Conservation (phyloP, 1,140 invertebrate species). For the Cyrtorhinus lividipennis region DNA sequence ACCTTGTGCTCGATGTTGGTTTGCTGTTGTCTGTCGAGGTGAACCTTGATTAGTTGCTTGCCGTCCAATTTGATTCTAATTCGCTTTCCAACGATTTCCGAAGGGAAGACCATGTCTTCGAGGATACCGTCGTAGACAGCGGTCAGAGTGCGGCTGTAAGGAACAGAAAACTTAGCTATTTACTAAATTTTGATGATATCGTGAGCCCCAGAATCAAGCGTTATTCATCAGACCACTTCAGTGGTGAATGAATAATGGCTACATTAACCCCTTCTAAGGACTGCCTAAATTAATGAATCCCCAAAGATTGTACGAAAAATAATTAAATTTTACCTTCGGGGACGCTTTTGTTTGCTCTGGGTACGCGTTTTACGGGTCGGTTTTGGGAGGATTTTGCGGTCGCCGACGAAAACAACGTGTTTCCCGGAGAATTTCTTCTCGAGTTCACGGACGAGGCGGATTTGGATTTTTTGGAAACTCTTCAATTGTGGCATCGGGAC, state of each 20-base stretch:
- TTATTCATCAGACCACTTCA: too few relatives aligned
- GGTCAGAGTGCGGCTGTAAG: constrained; percentile 77
- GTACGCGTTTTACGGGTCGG: constrained; percentile 89
- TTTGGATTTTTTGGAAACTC: constrained; percentile 95
- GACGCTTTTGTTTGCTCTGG: constrained; percentile 95
- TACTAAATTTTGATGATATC: too few relatives aligned
- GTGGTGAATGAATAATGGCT: too few relatives aligned
- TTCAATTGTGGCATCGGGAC: constrained; percentile 96
- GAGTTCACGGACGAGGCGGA: constrained; percentile 85
- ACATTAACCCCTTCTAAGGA: too few relatives aligned
- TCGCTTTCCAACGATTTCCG: constrained; percentile 98
- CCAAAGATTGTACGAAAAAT: too few relatives aligned
- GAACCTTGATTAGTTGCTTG: constrained; percentile 91
- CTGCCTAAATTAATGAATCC: too few relatives aligned
- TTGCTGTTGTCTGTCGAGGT: constrained; percentile 96
- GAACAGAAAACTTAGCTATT: too few relatives aligned
- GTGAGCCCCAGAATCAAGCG: too few relatives aligned
- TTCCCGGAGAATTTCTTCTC: constrained; percentile 99
- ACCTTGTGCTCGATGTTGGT: constrained; percentile 99
- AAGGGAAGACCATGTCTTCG: constrained; percentile 95
- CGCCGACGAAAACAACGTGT: constrained; percentile 96
- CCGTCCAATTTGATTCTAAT: constrained; percentile 93
- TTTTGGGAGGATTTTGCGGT: constrained; percentile 95
- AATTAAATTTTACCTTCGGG: constrained; percentile 56
- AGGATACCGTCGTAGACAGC: constrained; percentile 93